Evolutionary conservation across 2,797 vertebrate genomes (phyloP).

Genomic region (Adelosebastes latens): DNA sequence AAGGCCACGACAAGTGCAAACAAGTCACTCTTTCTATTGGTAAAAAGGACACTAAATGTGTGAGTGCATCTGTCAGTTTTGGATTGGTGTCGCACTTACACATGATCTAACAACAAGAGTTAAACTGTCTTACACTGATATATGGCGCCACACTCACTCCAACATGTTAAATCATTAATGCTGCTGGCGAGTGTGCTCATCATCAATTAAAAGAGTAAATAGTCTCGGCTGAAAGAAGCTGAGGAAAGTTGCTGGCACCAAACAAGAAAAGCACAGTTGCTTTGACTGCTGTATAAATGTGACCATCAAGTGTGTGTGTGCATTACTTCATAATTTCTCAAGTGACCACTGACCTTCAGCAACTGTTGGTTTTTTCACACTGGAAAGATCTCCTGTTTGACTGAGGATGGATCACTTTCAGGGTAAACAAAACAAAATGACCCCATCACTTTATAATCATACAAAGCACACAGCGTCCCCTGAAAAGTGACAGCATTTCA

Average conservation of each 20-base stretch:
- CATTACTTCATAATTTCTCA: neutral
- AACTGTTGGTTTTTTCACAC: neutral
- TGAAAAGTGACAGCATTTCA: constrained; percentile 61
- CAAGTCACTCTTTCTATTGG: constrained; percentile 30
- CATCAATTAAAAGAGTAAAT: constrained; percentile 52
- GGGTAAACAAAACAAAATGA: constrained; percentile 67
- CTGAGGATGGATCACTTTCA: constrained; percentile 25
- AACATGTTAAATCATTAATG: constrained; percentile 40
- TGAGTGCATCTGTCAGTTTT: constrained; percentile 45
- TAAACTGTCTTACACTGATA: constrained; percentile 10
- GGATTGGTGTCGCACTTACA: neutral
- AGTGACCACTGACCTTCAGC: constrained; percentile 33
- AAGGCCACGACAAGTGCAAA: constrained; percentile 45
- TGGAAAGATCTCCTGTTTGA: constrained; percentile 7
- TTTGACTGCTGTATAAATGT: neutral
- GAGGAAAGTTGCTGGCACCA: neutral
- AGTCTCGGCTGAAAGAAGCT: constrained; percentile 12
- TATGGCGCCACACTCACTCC: constrained; percentile 18
- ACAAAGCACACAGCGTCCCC: constrained; percentile 64
- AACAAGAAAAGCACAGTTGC: neutral
- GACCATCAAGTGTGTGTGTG: neutral
- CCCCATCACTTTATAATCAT: constrained; percentile 59
- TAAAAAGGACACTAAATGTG: constrained; percentile 31
- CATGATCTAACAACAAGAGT: constrained; percentile 22
- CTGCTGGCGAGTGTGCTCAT: constrained; percentile 32